These are phyloP conservation scores for Opisthocomus hoazin DNA, from an alignment of 2,113 vertebrate genomes.

Conservation along the genomic window DNA sequence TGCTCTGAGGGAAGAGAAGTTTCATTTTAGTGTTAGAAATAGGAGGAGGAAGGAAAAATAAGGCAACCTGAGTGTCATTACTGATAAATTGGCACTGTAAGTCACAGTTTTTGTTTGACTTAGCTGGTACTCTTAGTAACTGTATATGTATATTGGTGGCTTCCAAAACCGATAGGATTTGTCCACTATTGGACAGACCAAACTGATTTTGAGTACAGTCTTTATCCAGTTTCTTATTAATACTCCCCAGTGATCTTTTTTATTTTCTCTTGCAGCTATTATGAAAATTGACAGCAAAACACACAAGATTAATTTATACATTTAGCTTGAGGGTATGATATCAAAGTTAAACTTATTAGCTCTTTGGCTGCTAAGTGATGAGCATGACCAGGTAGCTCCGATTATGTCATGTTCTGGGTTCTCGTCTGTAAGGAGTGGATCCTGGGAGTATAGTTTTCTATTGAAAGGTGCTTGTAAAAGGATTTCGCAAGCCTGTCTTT, in stretches of 20 bases:
- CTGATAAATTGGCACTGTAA: background rate
- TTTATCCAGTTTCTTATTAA: background rate
- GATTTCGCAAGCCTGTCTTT: background rate
- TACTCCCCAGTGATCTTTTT: background rate
- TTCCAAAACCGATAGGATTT: background rate
- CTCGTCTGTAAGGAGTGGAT: background rate
- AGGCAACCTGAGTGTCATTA: background rate
- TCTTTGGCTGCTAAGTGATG: background rate
- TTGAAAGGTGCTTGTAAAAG: background rate
- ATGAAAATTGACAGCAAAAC: background rate
- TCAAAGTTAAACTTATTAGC: background rate
- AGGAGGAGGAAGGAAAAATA: background rate
- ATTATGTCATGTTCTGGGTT: background rate
- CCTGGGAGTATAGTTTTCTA: background rate
- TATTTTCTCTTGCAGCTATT: background rate
- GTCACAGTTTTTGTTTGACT: background rate
- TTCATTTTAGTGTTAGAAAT: background rate
- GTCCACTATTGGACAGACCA: no score
- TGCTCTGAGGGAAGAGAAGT: background rate
- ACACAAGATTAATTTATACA: background rate
- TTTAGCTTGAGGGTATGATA: background rate
- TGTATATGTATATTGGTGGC: background rate
- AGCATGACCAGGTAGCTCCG: accelerated
- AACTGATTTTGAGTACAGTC: background rate
- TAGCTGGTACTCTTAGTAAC: background rate